Conservation (phyloP, 1,140 invertebrate species). For the Acromyrmex heyeri region DNA sequence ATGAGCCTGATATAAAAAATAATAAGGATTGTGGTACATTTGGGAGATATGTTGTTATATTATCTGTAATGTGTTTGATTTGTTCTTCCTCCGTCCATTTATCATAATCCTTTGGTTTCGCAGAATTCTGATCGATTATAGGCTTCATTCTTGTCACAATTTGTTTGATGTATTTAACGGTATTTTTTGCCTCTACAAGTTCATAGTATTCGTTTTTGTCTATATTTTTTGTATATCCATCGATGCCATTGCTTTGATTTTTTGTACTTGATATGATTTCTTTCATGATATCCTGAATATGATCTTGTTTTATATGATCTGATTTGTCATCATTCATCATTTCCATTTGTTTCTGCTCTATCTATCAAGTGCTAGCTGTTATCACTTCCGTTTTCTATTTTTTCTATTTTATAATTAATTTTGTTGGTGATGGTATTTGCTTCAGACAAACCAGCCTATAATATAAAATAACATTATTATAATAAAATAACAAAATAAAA, state of each 20-base stretch:
- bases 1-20: background rate
- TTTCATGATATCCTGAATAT: background rate
- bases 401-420: background rate
- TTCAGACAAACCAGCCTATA: too few relatives aligned
- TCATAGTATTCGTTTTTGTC: background rate
- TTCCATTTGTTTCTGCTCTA: background rate
- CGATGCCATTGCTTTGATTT: background rate
- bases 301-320: background rate
- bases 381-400: background rate
- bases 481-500: too few relatives aligned
- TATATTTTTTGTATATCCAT: background rate
- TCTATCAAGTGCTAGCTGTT: background rate
- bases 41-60: background rate
- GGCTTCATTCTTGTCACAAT: background rate
- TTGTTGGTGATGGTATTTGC: too few relatives aligned
- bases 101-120: slow-evolving; percentile 1
- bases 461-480: too few relatives aligned
- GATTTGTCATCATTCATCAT: background rate
- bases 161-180: background rate
- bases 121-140: background rate
- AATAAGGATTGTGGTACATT: background rate
- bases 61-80: background rate
- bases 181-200: background rate
- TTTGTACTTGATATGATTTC: background rate
- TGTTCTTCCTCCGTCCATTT: slow-evolving; percentile 10